phyloP scores from a whole-genome alignment of 2,113 vertebrate genomes.

The Paramisgurnus dabryanus region DNA sequence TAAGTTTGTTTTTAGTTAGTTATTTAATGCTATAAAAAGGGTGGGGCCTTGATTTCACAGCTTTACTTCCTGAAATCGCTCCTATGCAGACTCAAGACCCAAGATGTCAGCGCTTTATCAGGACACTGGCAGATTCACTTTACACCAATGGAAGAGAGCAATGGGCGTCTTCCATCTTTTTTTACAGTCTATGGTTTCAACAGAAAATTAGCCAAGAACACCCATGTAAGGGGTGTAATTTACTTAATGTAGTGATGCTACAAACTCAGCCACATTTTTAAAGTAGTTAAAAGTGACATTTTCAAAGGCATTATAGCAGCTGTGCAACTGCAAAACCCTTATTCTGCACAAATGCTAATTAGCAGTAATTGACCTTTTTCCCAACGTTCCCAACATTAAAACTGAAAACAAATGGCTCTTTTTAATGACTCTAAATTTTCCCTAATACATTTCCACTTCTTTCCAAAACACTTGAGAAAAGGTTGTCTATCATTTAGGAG shows the following conservation, averaged over 20 bases:
- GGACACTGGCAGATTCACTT: neutral
- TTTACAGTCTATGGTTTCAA: too few species aligned
- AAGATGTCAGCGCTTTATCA: too few species aligned
- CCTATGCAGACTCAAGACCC: too few species aligned
- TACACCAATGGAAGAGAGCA: neutral
- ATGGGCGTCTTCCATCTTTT: too few species aligned
- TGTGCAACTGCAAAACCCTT: conserved; percentile 12
- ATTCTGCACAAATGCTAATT: conserved; percentile 34
- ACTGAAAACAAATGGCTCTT: neutral
- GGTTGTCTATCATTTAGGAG: neutral
- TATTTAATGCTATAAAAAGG: too few species aligned
- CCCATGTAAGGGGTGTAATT: neutral
- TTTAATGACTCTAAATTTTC: neutral
- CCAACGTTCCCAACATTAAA: conserved; percentile 8
- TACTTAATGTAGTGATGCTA: conserved; percentile 1
- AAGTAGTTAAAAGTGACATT: conserved; percentile 14
- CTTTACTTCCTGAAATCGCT: too few species aligned
- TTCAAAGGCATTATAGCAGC: conserved; percentile 1
- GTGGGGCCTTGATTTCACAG: too few species aligned
- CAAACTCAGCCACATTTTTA: neutral
- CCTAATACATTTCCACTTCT: neutral
- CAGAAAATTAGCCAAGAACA: neutral
- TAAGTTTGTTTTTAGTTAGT: too few species aligned
- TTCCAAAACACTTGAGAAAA: conserved; percentile 1
- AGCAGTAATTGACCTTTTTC: conserved; percentile 17